Percentiles rank a stretch among this genome's conserved stretches.
phyloP scores from a whole-genome alignment of 2,888 invertebrate species.

The Drosophila tanythrix region DNA sequence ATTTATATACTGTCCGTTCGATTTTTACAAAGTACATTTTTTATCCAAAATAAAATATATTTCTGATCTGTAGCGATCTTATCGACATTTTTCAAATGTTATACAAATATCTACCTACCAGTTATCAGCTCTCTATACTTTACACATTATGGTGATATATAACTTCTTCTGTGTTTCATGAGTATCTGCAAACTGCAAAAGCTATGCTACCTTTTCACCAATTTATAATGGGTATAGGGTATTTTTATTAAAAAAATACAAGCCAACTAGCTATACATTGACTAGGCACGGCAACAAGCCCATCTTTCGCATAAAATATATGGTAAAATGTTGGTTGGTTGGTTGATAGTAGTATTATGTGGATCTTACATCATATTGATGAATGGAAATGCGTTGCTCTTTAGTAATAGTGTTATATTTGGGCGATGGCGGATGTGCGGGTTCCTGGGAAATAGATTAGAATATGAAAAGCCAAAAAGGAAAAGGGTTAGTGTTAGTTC shows the following conservation, averaged over 20 bases:
- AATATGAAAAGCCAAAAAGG: conserved; percentile 37
- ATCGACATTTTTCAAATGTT: background rate
- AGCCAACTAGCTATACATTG: conserved; percentile 35
- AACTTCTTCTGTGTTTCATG: background rate
- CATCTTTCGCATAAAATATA: conserved; percentile 34
- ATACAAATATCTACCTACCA: background rate
- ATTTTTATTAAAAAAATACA: conserved; percentile 5
- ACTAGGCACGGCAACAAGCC: conserved; percentile 60
- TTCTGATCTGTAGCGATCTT: background rate
- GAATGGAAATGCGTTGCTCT: conserved; percentile 84
- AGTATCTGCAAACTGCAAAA: background rate
- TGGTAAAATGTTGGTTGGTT: conserved; percentile 24
- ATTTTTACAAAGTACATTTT: background rate
- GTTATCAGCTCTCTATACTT: background rate
- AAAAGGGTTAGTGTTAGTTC: conserved; percentile 43
- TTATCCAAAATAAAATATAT: background rate
- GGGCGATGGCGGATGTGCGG: conserved; percentile 83
- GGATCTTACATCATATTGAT: conserved; percentile 85
- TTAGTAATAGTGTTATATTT: conserved; percentile 82
- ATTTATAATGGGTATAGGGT: background rate
- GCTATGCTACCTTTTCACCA: background rate
- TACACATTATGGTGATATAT: background rate
- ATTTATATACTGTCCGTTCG: background rate
- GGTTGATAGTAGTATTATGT: conserved; percentile 9
- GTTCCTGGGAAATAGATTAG: conserved; percentile 56